Conservation (phyloP, 2,888 invertebrate species). For the Priocnemis perturbator region DNA sequence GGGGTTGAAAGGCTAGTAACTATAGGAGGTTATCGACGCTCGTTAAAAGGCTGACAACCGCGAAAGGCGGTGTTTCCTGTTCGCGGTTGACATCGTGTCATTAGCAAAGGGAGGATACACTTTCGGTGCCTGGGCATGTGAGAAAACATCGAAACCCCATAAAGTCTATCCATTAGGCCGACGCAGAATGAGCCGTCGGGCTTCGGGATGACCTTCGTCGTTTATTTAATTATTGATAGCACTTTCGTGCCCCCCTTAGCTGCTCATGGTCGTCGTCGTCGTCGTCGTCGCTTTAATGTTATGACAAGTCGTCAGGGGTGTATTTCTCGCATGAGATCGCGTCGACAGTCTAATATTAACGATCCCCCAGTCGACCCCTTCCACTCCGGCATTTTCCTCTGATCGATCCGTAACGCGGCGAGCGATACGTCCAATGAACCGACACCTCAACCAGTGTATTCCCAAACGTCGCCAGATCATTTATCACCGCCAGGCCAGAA, state of each 20-base stretch:
- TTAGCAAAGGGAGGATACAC: constrained; percentile 24
- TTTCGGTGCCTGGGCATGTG: constrained; percentile 38
- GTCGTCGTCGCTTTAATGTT: constrained; percentile 28
- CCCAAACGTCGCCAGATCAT: too few species aligned
- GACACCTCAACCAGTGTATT: neutral
- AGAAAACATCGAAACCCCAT: constrained; percentile 59
- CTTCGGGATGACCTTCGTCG: constrained; percentile 57
- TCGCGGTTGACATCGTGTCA: too few species aligned
- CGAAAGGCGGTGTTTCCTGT: too few species aligned
- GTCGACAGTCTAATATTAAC: too few species aligned
- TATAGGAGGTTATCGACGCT: neutral
- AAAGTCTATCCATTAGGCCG: constrained; percentile 50
- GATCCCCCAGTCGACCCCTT: too few species aligned
- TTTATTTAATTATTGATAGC: constrained; percentile 52
- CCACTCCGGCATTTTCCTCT: too few species aligned
- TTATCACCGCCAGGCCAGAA: too few species aligned
- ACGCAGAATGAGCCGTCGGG: constrained; percentile 39
- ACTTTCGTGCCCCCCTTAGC: constrained; percentile 10
- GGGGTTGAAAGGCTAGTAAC: too few species aligned
- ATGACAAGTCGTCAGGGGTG: constrained; percentile 26
- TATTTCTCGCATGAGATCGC: too few species aligned
- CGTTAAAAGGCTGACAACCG: neutral
- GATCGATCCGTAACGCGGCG: too few species aligned
- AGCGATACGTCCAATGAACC: too few species aligned
- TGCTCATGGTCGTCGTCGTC: constrained; percentile 5